Evolutionary conservation across 2,797 vertebrate genomes (phyloP).

Genomic region (Simalia tracyae): DNA sequence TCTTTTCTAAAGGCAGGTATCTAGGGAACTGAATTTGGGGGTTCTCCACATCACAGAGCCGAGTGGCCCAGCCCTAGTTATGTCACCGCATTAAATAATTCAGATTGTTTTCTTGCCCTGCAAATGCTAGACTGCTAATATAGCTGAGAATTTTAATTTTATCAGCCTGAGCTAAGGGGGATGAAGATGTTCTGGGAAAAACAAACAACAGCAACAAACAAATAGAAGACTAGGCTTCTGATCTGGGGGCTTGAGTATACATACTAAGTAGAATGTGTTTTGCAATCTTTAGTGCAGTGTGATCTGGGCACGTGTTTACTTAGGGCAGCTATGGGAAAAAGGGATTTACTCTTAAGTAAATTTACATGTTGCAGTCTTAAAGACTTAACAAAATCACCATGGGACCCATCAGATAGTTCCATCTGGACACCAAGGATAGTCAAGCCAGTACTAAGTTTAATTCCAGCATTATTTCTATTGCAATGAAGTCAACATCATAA

Average conservation of each 20-base stretch:
- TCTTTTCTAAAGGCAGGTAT: not conserved
- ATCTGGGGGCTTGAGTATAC: not conserved
- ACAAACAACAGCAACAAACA: not conserved
- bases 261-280: not conserved
- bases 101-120: not conserved
- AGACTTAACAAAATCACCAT: not conserved
- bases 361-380: not conserved
- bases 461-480: conserved; percentile 3
- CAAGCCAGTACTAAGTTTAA: not conserved
- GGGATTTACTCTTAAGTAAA: not conserved
- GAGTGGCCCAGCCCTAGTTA: not conserved
- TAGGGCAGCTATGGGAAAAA: not conserved
- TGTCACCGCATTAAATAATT: no score
- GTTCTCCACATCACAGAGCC: not conserved
- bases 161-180: not conserved
- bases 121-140: not conserved
- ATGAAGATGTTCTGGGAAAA: not conserved
- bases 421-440: conserved; percentile 12
- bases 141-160: not conserved
- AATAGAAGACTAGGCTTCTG: not conserved
- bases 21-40: not conserved
- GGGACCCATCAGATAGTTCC: not conserved
- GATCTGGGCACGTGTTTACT: not conserved
- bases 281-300: not conserved
- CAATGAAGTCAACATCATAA: not conserved